Evolutionary conservation across 2,113 vertebrate species (phyloP).

Genomic region (Rattus rattus): DNA sequence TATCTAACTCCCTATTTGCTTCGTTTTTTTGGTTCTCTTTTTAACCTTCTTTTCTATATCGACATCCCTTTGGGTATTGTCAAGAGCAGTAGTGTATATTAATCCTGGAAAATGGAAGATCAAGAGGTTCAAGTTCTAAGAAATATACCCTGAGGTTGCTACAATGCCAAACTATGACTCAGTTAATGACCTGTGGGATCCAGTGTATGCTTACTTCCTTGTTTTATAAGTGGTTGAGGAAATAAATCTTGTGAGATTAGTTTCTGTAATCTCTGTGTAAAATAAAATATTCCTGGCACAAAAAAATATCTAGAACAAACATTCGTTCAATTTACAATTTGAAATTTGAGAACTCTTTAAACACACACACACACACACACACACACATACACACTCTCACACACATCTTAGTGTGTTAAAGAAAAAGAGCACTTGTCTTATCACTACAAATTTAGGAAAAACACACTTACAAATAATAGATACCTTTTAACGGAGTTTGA

Average conservation of each 20-base stretch:
- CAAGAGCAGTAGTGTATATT: background rate
- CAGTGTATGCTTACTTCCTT: background rate
- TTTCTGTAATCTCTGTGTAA: background rate
- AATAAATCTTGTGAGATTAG: conserved; percentile 20
- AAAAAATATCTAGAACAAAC: background rate
- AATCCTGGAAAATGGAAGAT: conserved; percentile 23
- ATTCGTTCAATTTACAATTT: background rate
- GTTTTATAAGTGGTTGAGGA: background rate
- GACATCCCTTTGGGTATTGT: background rate
- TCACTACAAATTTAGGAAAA: background rate
- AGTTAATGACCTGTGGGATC: conserved; percentile 5
- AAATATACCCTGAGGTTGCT: background rate
- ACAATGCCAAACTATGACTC: background rate
- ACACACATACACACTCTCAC: too few species aligned
- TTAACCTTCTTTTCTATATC: background rate
- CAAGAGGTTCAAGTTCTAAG: background rate
- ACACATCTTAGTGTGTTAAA: background rate
- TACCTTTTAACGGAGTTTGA: background rate
- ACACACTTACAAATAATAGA: background rate
- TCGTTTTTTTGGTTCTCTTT: background rate
- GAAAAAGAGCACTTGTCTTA: background rate
- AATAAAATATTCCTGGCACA: background rate
- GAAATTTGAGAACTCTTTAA: background rate
- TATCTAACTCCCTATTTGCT: background rate
- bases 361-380: too few species aligned